These are phyloP conservation scores for Pollicipes pollicipes DNA, from an alignment of 1,140 invertebrate genomes.

Conservation along the genomic window DNA sequence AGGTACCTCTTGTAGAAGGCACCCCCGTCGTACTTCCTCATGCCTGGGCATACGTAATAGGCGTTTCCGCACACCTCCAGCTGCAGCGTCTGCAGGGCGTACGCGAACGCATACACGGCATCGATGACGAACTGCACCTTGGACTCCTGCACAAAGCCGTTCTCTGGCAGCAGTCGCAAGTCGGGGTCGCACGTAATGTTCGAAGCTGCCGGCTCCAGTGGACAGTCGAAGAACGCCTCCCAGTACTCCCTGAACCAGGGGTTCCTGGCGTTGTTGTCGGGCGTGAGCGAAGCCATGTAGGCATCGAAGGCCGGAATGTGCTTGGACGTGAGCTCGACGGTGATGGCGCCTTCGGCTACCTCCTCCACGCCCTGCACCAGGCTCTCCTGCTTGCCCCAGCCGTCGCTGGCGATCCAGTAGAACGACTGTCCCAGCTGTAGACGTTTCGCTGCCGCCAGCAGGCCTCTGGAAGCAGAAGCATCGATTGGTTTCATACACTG, in stretches of 20 bases:
- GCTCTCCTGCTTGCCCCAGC: conserved; percentile 54
- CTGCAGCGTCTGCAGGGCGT: conserved; percentile 47
- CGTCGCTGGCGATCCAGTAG: conserved; percentile 54
- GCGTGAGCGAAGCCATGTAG: conserved; percentile 46
- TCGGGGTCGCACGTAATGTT: conserved; percentile 14
- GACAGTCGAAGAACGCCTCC: conserved; percentile 40
- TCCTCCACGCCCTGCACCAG: conserved; percentile 47
- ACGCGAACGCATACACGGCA: conserved; percentile 71
- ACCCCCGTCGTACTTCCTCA: conserved; percentile 47
- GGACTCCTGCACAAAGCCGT: conserved; percentile 17
- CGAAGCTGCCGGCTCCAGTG: conserved; percentile 15
- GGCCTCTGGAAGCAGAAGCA: too few species aligned
- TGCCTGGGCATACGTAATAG: conserved; percentile 36
- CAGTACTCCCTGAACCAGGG: conserved; percentile 67
- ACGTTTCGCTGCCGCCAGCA: conserved; percentile 29
- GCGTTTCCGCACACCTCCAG: conserved; percentile 33
- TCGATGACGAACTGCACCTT: conserved; percentile 79
- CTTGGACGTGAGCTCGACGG: conserved; percentile 50
- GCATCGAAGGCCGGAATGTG: conserved; percentile 54
- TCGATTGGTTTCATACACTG: too few species aligned
- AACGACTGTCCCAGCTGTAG: conserved; percentile 27
- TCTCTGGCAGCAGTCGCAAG: conserved; percentile 7
- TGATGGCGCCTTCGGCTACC: conserved; percentile 55
- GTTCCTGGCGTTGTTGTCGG: conserved; percentile 38
- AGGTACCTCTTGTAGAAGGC: conserved; percentile 48